A percentile compares a stretch with the other conserved stretches of the same genome.
These are phyloP conservation scores for Arrhamphus sclerolepis DNA, from an alignment of 2,797 vertebrate species.

Conservation along the genomic window DNA sequence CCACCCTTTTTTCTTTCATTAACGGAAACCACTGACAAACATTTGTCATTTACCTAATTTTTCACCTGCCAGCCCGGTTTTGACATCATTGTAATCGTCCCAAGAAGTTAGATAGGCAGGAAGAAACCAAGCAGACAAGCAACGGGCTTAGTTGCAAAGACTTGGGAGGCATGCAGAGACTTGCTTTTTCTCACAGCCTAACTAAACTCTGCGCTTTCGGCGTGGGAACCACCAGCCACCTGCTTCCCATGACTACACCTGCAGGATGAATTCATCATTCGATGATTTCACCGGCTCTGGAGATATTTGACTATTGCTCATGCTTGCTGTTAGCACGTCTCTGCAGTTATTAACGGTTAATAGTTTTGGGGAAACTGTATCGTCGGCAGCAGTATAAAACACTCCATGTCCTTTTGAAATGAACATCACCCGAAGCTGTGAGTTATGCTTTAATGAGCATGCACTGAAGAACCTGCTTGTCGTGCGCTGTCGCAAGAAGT, in stretches of 20 bases:
- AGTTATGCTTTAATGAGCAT: conserved; percentile 53
- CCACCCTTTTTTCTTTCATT: not conserved
- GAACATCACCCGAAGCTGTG: conserved; percentile 68
- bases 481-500: conserved; percentile 84
- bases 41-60: not conserved
- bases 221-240: conserved; percentile 93
- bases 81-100: conserved; percentile 19
- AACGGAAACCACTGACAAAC: no score
- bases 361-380: not conserved
- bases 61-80: conserved; percentile 11
- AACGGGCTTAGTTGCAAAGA: conserved; percentile 59
- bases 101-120: conserved; percentile 2
- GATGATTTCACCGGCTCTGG: conserved; percentile 55
- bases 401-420: conserved; percentile 40
- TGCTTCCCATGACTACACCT: conserved; percentile 95
- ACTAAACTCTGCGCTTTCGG: conserved; percentile 84
- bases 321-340: not conserved
- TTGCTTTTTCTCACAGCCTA: conserved; percentile 71
- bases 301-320: conserved; percentile 2
- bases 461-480: conserved; percentile 80
- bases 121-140: conserved; percentile 16
- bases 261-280: conserved; percentile 78
- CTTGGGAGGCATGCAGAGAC: conserved; percentile 87
- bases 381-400: not conserved
- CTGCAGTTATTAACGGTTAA: not conserved